Evolutionary conservation across 2,888 invertebrate genomes (phyloP), one percentile per base, ranked within the genome.

Genomic region (Apoderus coryli): DNA sequence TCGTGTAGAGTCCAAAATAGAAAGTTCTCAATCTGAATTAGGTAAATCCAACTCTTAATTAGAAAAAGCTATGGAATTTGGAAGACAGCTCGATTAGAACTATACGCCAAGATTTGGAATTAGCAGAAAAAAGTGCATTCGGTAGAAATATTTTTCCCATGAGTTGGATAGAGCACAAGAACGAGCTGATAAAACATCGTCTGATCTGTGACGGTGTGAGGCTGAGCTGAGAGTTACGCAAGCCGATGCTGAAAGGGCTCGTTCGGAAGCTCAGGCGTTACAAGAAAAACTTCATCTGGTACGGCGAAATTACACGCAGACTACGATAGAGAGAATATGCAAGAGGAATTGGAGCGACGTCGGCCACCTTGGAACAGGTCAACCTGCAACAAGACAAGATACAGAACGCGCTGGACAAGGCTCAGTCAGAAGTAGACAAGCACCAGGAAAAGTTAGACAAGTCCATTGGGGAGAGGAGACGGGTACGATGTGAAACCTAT

Each of bases 341-440:
- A 38, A 35, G 89, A 88, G 57, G 89, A 89, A 58, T 65, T 88
- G 48, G 89, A 89, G 60, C 68, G 88, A 78, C 82, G 14, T 85
- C 86, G 57, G 84, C 82, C 14, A 85, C 85, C 27, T 71, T 89
- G 33, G 86, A 86, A 53, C 89, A 89, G 60, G 79, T 86, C 36
- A 89, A 90, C 59, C 63, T 85, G 34, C 86, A 86, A 52, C 85
- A 86, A 53, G 90, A 90, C 60, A 90, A 90, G 59, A 63, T 88
- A 31, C 89, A 90, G 59, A 81, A 82, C 41, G 65, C 80, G 7
- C 64, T 89, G 44, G 90, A 90, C 60, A 79, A 85, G 50, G 81
- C 86, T 11, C 89, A 90, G 57, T 81, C 80, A 31, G 89, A 89
- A 54, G 76, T 82, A 30, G 89, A 90, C 56, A 82, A 88, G 51